phyloP scores from a whole-genome alignment of 2,797 vertebrate genomes.

The Gadopsis bispinosus region DNA sequence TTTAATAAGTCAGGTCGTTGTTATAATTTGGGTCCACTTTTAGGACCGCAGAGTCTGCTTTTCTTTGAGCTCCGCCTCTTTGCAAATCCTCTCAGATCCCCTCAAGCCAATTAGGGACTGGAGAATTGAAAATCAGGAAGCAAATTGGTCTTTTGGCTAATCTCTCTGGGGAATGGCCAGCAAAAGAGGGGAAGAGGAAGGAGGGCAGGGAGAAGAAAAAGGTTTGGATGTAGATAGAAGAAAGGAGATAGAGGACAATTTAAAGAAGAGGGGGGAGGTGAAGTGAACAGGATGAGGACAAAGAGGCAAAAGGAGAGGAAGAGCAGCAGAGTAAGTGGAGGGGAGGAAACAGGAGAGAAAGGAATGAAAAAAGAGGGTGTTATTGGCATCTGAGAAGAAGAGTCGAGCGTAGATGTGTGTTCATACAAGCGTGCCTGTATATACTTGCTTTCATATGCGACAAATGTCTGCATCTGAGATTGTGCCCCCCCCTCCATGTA shows the following conservation, averaged over 20 bases:
- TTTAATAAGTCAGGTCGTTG: constrained; percentile 47
- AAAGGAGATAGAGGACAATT: background rate
- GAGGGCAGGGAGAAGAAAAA: background rate
- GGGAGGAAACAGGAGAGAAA: background rate
- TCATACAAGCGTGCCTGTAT: background rate
- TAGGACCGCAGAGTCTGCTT: constrained; percentile 11
- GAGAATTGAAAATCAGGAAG: constrained; percentile 60
- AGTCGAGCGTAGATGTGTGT: background rate
- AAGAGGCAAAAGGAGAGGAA: background rate
- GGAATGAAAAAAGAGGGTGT: background rate
- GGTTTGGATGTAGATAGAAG: background rate
- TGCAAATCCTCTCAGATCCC: constrained; percentile 64
- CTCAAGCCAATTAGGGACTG: constrained; percentile 68
- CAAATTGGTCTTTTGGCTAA: constrained; percentile 68
- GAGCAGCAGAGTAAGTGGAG: background rate
- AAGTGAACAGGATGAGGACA: background rate
- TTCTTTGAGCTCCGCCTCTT: constrained; percentile 47
- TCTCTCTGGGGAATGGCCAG: constrained; percentile 48
- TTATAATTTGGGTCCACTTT: constrained; percentile 42
- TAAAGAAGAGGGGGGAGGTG: background rate
- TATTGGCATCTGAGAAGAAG: background rate
- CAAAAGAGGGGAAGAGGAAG: background rate
- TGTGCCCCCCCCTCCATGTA: background rate
- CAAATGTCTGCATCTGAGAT: background rate
- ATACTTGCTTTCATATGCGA: background rate